A percentile compares a stretch with the other conserved stretches of the same genome.
Evolutionary conservation across 1,140 invertebrate genomes (phyloP).

Genomic region (Pseudomyrmex concolor): DNA sequence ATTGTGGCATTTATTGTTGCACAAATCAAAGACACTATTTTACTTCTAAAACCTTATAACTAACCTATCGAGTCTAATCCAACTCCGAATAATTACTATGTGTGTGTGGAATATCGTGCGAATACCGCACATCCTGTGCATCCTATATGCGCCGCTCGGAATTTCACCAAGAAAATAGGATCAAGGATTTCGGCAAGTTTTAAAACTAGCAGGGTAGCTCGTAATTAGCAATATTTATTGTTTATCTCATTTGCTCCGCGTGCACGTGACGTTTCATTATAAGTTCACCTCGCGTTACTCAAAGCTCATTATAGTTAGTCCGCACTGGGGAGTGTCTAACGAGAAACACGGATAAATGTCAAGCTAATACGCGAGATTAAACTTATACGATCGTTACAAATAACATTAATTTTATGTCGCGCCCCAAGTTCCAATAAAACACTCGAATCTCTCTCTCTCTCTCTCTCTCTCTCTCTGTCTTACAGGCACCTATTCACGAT

Average conservation of each 20-base stretch:
- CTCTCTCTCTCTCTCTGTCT: not conserved
- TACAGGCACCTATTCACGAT: too few species aligned
- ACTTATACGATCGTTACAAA: conserved; percentile 38
- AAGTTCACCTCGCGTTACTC: conserved; percentile 46
- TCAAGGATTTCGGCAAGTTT: conserved; percentile 19
- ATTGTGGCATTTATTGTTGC: too few species aligned
- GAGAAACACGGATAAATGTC: conserved; percentile 52
- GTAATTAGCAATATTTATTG: conserved; percentile 48
- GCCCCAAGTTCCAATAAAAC: conserved; percentile 4
- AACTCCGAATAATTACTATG: not conserved
- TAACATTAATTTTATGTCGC: conserved; percentile 28
- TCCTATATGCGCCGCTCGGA: not conserved
- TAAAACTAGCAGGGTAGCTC: conserved; percentile 26
- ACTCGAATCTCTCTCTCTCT: not conserved
- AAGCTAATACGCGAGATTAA: conserved; percentile 42
- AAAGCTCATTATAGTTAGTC: conserved; percentile 50
- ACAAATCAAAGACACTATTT: too few species aligned
- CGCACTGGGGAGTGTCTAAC: conserved; percentile 3
- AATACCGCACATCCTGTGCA: too few species aligned
- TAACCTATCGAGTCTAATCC: too few species aligned
- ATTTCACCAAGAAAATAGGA: conserved; percentile 11
- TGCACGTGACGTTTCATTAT: conserved; percentile 61
- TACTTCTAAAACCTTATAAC: too few species aligned
- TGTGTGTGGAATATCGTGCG: too few species aligned
- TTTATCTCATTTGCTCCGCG: conserved; percentile 48